phyloP scores from a whole-genome alignment of 2,797 vertebrate species.

The Natrix natrix region DNA sequence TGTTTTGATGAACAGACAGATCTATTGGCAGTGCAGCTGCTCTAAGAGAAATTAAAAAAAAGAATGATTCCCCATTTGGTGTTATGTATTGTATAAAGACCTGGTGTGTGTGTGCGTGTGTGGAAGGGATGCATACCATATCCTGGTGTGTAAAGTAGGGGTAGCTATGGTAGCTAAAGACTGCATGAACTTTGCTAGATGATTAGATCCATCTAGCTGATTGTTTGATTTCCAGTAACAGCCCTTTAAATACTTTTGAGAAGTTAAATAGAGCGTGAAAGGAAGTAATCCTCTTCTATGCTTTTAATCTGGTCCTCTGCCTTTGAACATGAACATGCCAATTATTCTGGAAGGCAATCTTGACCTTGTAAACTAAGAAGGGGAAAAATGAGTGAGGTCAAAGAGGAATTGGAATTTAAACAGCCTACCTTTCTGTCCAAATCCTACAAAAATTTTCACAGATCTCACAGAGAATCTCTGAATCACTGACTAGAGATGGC shows the following conservation, averaged over 20 bases:
- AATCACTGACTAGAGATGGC: background rate
- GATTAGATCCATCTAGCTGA: background rate
- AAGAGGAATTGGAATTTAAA: background rate
- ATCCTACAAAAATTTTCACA: background rate
- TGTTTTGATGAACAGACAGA: background rate
- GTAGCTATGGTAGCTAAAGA: background rate
- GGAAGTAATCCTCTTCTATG: background rate
- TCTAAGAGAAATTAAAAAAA: background rate
- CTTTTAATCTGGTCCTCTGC: background rate
- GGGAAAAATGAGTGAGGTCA: background rate
- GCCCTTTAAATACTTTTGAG: background rate
- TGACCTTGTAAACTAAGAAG: background rate
- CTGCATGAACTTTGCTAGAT: background rate
- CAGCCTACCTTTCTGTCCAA: background rate
- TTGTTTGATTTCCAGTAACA: background rate
- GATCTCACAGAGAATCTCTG: background rate
- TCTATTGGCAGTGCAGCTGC: background rate
- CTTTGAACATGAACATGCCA: background rate
- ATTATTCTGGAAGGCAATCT: background rate
- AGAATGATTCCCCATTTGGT: background rate
- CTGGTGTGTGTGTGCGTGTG: background rate
- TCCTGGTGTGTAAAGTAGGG: background rate
- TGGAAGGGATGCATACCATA: background rate
- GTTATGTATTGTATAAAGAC: background rate
- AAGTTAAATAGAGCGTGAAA: background rate